Evolutionary conservation across 1,140 invertebrate genomes (phyloP).

Genomic region (Trichomalopsis sarcophagae): DNA sequence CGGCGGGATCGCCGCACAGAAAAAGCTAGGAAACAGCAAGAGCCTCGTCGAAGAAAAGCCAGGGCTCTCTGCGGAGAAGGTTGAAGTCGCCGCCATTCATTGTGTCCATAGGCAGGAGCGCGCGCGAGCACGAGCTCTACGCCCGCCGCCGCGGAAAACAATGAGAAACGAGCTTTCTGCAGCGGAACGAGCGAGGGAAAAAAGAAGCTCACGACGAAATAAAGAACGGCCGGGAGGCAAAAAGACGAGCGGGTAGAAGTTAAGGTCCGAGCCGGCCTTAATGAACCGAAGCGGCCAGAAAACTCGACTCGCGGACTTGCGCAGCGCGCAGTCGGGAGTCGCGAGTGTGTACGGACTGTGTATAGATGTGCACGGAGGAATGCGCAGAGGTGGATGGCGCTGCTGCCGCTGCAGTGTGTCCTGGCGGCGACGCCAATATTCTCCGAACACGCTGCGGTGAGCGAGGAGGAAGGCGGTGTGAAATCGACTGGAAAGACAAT

Average conservation of each 20-base stretch:
- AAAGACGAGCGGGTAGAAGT: constrained; percentile 3
- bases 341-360: too few relatives aligned
- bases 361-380: neutral
- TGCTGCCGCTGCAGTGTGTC: neutral
- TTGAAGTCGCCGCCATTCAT: constrained; percentile 2
- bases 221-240: constrained; percentile 5
- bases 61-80: too few relatives aligned
- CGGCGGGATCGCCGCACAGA: too few relatives aligned
- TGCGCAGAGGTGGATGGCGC: neutral
- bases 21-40: too few relatives aligned
- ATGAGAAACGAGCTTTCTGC: constrained; percentile 38
- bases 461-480: constrained; percentile 26
- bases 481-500: constrained; percentile 70
- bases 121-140: neutral
- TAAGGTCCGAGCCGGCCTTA: constrained; percentile 12
- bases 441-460: neutral
- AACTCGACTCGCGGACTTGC: neutral
- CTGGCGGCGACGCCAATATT: constrained; percentile 13
- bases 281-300: constrained; percentile 35
- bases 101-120: neutral
- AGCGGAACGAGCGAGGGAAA: constrained; percentile 5
- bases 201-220: neutral
- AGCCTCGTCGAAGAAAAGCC: constrained; percentile 1
- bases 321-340: neutral
- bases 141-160: constrained; percentile 28